Percentiles rank a stretch among this genome's conserved stretches.
These are phyloP conservation scores for Psittacula cyanocephala DNA, from an alignment of 2,113 vertebrate genomes.

Conservation along the genomic window DNA sequence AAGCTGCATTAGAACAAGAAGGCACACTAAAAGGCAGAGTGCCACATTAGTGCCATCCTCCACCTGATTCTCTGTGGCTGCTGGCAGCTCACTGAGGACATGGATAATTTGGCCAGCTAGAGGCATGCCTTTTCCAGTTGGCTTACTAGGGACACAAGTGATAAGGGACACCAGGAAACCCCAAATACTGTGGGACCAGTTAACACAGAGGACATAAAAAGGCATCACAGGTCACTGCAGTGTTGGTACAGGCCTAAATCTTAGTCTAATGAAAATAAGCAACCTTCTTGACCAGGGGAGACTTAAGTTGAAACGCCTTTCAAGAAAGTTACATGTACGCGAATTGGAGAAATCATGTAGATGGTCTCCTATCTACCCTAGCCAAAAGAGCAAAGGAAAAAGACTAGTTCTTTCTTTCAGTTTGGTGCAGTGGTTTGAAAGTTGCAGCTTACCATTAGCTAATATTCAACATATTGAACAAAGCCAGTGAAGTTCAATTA, in stretches of 20 bases:
- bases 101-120: neutral
- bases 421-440: neutral
- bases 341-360: neutral
- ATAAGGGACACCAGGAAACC: neutral
- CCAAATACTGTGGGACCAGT: neutral
- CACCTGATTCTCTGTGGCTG: neutral
- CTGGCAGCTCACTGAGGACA: neutral
- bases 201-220: neutral
- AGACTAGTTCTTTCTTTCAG: neutral
- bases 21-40: neutral
- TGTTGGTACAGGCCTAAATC: neutral
- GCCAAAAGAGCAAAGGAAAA: neutral
- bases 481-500: neutral
- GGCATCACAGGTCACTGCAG: neutral
- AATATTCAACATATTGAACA: neutral
- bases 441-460: neutral
- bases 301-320: neutral
- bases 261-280: neutral
- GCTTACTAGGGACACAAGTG: neutral
- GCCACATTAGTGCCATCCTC: neutral
- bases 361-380: neutral
- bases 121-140: neutral
- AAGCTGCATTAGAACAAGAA: conserved; percentile 38
- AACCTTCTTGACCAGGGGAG: neutral
- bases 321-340: neutral